phyloP scores from a whole-genome alignment of 1,140 invertebrate genomes.

The Sarcophaga bullata region DNA sequence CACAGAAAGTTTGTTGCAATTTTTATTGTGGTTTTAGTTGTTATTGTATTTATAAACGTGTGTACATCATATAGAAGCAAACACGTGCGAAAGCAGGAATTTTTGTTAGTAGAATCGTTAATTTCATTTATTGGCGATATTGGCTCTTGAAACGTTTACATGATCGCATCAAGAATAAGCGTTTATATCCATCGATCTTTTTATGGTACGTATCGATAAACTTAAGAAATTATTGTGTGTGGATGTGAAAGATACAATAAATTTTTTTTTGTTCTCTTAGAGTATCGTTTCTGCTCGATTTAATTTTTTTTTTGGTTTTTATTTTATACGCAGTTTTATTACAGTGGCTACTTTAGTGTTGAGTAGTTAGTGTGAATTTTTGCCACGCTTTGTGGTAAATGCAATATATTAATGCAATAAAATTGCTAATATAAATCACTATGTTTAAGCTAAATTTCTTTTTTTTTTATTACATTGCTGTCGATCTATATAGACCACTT shows the following conservation, averaged over 20 bases:
- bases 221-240: neutral
- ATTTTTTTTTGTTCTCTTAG: no score
- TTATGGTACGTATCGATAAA: neutral
- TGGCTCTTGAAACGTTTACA: neutral
- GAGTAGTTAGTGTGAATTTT: slow-evolving; percentile 38
- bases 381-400: slow-evolving; percentile 38
- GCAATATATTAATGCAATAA: slow-evolving; percentile 42
- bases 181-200: neutral
- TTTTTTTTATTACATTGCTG: neutral
- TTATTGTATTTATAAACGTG: slow-evolving; percentile 11
- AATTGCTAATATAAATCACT: slow-evolving; percentile 45
- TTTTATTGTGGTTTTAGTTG: slow-evolving; percentile 28
- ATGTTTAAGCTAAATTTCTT: slow-evolving; percentile 17
- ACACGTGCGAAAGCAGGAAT: neutral
- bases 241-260: neutral
- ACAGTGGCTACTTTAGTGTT: neutral
- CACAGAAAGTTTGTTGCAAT: slow-evolving; percentile 35
- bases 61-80: neutral
- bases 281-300: no score
- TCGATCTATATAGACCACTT: neutral
- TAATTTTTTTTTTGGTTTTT: no score
- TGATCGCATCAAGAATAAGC: neutral
- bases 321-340: no score
- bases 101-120: neutral
- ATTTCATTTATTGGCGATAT: neutral